A percentile compares a stretch with the other conserved stretches of the same genome.
These are phyloP conservation scores for Drosophila serrata DNA, from an alignment of 1,140 invertebrate species.

Conservation along the genomic window DNA sequence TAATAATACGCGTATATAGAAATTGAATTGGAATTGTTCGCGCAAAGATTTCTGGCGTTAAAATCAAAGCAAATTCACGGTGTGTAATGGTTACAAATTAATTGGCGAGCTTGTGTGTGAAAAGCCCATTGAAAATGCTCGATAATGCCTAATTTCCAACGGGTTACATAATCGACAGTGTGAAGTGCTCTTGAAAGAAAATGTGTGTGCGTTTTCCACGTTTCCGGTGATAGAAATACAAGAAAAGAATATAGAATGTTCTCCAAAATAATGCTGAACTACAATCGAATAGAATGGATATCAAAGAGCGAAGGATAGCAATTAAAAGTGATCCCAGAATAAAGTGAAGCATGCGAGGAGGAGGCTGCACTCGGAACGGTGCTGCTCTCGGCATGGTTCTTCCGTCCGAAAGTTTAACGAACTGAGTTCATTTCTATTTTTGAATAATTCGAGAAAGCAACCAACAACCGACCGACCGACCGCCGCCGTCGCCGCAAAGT, in stretches of 20 bases:
- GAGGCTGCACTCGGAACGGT: constrained; percentile 46
- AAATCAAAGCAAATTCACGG: constrained; percentile 50
- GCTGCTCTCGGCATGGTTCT: constrained; percentile 62
- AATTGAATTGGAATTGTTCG: constrained; percentile 68
- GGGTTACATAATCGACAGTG: constrained; percentile 74
- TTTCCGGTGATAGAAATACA: constrained; percentile 52
- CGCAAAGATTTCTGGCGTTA: constrained; percentile 46
- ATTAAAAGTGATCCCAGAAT: constrained; percentile 55
- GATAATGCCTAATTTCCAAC: constrained; percentile 50
- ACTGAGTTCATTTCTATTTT: constrained; percentile 86
- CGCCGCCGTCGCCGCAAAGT: constrained; percentile 54
- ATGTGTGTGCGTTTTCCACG: constrained; percentile 68
- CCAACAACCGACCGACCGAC: constrained; percentile 47
- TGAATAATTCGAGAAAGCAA: constrained; percentile 79
- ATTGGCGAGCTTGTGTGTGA: constrained; percentile 37
- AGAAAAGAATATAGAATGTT: constrained; percentile 32
- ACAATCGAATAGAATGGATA: constrained; percentile 32
- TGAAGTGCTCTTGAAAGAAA: constrained; percentile 51
- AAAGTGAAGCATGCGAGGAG: constrained; percentile 44
- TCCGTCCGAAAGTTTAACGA: constrained; percentile 84
- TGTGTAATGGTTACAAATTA: constrained; percentile 53
- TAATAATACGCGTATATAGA: constrained; percentile 67
- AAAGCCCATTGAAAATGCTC: constrained; percentile 14
- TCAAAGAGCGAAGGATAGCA: constrained; percentile 42
- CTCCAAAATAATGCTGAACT: constrained; percentile 35